These are phyloP conservation scores for Pyrrhia umbra DNA, from an alignment of 2,888 invertebrate genomes.

Conservation along the genomic window DNA sequence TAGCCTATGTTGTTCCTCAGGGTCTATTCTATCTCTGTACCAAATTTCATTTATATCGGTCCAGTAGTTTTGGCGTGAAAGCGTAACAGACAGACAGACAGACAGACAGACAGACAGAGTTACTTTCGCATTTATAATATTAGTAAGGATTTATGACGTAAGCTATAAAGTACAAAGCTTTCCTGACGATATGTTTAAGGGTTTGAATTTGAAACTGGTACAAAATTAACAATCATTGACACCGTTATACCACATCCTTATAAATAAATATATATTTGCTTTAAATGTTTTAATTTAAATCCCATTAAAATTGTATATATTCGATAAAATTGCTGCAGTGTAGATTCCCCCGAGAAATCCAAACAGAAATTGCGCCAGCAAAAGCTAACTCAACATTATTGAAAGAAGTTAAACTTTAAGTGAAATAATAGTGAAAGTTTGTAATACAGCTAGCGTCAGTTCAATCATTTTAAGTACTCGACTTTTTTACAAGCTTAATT, in stretches of 20 bases:
- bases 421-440: constrained; percentile 24
- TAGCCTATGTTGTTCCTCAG: too few relatives aligned
- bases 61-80: too few relatives aligned
- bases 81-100: too few relatives aligned
- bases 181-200: neutral
- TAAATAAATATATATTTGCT: neutral
- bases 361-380: constrained; percentile 7
- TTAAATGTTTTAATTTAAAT: neutral
- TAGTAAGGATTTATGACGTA: constrained; percentile 32
- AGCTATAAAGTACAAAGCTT: constrained; percentile 19
- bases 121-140: too few relatives aligned
- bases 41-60: too few relatives aligned
- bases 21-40: too few relatives aligned
- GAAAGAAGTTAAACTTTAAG: constrained; percentile 21
- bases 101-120: too few relatives aligned
- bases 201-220: neutral
- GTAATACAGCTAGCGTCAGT: neutral
- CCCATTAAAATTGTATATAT: neutral
- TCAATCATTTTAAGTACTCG: neutral
- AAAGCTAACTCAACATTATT: constrained; percentile 28
- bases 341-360: constrained; percentile 14
- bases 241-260: neutral
- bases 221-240: neutral
- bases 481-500: neutral
- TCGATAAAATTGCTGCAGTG: constrained; percentile 4